Conservation (phyloP, 2,888 invertebrate genomes). For the Drosophila algonquin region DNA sequence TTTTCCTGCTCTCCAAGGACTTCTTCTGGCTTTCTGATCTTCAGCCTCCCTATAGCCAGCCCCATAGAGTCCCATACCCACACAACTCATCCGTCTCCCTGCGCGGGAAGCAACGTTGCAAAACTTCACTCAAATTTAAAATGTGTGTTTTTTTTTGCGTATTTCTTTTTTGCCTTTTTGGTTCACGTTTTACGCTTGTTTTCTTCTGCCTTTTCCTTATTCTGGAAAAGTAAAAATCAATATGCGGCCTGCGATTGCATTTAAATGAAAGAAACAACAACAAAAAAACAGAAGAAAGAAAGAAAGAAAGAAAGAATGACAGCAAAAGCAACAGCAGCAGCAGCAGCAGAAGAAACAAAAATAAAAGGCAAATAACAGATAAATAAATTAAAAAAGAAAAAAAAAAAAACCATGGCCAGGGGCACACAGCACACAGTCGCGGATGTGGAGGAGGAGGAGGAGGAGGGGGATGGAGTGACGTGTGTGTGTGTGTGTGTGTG, state of each 20-base stretch:
- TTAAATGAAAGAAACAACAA: constrained; percentile 46
- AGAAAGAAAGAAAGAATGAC: constrained; percentile 6
- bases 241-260: constrained; percentile 55
- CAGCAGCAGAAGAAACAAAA: neutral
- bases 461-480: neutral
- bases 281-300: neutral
- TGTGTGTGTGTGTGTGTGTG: neutral
- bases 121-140: constrained; percentile 41
- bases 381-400: neutral
- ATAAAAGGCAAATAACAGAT: constrained; percentile 2
- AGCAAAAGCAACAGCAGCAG: neutral
- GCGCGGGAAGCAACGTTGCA: constrained; percentile 41
- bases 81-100: neutral
- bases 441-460: neutral
- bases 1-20: no score
- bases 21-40: no score
- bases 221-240: constrained; percentile 57
- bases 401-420: constrained; percentile 1
- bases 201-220: constrained; percentile 17
- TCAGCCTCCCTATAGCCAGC: neutral
- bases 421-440: neutral
- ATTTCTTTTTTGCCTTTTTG: constrained; percentile 17
- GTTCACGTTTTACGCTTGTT: constrained; percentile 21
- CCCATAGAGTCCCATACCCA: no score
- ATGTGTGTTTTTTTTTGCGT: constrained; percentile 1